phyloP scores from a whole-genome alignment of 2,888 invertebrate species.

The Drosophila subsilvestris region DNA sequence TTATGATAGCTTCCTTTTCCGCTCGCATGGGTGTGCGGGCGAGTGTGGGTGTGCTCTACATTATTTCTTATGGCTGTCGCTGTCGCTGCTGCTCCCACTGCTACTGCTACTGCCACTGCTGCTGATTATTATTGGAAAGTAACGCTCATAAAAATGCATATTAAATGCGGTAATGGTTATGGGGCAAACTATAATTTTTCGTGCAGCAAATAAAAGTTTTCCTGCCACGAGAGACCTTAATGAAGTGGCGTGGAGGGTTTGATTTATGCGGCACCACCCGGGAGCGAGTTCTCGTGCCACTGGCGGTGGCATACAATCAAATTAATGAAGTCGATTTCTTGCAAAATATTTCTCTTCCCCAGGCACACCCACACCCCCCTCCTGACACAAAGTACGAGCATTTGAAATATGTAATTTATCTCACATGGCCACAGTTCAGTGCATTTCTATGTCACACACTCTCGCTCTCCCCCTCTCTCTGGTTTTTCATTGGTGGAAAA shows the following conservation, averaged over 20 bases:
- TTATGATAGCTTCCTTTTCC: constrained; percentile 8
- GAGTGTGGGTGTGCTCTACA: constrained; percentile 15
- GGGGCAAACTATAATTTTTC: constrained; percentile 52
- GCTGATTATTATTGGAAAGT: constrained; percentile 48
- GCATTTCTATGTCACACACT: constrained; percentile 47
- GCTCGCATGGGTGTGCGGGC: background rate
- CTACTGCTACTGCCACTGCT: constrained; percentile 8
- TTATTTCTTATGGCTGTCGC: constrained; percentile 33
- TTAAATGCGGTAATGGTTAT: constrained; percentile 53
- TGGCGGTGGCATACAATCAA: constrained; percentile 23
- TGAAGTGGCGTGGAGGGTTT: constrained; percentile 46
- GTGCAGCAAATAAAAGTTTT: constrained; percentile 2
- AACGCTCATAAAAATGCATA: constrained; percentile 59
- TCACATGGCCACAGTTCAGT: constrained; percentile 48
- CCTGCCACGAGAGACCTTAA: constrained; percentile 23
- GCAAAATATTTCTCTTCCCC: background rate
- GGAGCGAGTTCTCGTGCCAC: background rate
- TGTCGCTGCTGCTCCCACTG: background rate
- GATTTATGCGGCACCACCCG: constrained; percentile 39
- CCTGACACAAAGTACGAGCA: background rate
- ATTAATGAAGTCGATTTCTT: constrained; percentile 26
- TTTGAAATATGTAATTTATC: constrained; percentile 48
- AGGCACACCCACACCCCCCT: constrained; percentile 1
- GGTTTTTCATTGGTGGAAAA: background rate
- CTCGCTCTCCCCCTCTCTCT: background rate